Evolutionary conservation across 2,113 vertebrate species (phyloP), one percentile per base, ranked within the genome.

Genomic region (Cricetomys ansorgei): DNA sequence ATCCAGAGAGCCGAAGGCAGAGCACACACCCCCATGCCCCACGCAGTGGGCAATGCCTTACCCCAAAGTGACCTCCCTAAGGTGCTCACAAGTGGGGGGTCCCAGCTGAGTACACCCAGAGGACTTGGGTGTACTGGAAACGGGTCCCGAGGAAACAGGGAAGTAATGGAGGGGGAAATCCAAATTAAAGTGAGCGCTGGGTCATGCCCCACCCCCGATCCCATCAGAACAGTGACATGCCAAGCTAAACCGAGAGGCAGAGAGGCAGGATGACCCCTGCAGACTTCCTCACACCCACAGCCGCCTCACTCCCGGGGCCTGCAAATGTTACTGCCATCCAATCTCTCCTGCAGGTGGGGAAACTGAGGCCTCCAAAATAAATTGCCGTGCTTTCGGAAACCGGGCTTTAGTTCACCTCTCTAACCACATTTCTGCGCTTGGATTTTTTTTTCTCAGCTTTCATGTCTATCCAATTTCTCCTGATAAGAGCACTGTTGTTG

Each of bases 71-170:
- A 50, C 29, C 84, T 95, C 88, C 91, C 95, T 87, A 87, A 94
- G 86, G 94, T 86, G 97, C 72, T 85, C 89, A 96, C 93, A 62
- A 89, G 76, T 64, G 34, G 53, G 70, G 70, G 69, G 89, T 92
- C 97, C 87, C 93, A 94, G 93, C 96, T 97, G 92, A 97, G 91
- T 85, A 91, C 93, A 93, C 96, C 90, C 96, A 94, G 94, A 84
- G 96, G 75, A 90, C 96, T n/a, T n/a, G n/a, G n/a, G n/a, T n/a
- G n/a, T n/a, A n/a, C 94, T 94, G 73, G 88, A 79, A 59, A 89
- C 59, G 95, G 88, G 48, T 96, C 89, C 95, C 93, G 92, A 86
- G 97, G 96, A 97, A 96, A 95, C 83, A 69, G 90, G 29, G 93
- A 83, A 7, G 81, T 97, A 94, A 95, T 29, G 57, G 53, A 45